Base-by-base conservation (phyloP, 2,797 vertebrate species). In the Peromyscus attwateri region DNA sequence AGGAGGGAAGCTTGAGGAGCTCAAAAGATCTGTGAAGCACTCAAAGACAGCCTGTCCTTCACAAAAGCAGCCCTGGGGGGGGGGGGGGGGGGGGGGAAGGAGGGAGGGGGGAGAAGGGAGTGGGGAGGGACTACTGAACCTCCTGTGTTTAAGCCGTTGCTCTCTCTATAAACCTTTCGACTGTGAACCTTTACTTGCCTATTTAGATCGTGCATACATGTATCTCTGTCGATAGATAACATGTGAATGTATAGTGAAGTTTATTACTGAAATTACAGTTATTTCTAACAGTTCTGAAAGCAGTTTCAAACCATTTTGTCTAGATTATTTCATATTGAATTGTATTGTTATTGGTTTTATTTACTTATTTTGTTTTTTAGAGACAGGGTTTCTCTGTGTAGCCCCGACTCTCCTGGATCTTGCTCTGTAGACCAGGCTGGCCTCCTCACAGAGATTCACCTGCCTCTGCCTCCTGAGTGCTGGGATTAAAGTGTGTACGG, bases 251-350 rank as follows among this genome's bases (percentile, higher is more conserved):
- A 88, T 57, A 81, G 49, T 52, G 75, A 89, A 31, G 43, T 91
- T 91, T 8, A 92, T 81, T 95, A 89, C 25, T 81, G 34, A 85
- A 71, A 94, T 71, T 80, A 37, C 12, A 95, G 40, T 91, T 83
- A 80, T 93, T 85, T 89, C 85, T 76, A 66, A 83, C 66, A 92
- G n/a, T 92, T 92, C 70, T n/a, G 83, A 52, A 91, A 95, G n/a
- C 40, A 92, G 79, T 93, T 96, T 92, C 1, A 81, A 90, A 52
- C 85, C 52, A 92, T 89, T 95, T 90, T 95, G 55, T 4, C 31
- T 70, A 68, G 23, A 40, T 89, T 75, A 73, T 92, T 75, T 43
- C 70, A 94, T 71, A 80, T 82, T 85, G 82, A 25, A 95, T 92
- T 91, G 49, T 82, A 62, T 14, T 68, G 11, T 83, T 92, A 82